Conservation (phyloP, 1,140 invertebrate species). For the Tetramorium alpestre region DNA sequence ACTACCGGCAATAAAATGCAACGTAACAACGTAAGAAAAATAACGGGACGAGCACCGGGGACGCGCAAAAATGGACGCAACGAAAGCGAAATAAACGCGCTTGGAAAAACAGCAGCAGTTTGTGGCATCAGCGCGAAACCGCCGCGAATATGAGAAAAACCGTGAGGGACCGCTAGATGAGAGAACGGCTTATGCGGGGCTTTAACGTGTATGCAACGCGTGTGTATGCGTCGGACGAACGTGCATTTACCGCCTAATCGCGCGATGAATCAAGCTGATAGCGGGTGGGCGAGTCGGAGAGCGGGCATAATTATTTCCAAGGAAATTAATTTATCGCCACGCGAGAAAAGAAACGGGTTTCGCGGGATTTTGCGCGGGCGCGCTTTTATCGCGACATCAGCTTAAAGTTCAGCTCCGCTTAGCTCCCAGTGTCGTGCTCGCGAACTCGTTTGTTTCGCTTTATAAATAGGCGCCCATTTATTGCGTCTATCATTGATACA, state of each 20-base stretch:
- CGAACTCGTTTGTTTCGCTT: conserved; percentile 41
- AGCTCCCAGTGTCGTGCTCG: not conserved
- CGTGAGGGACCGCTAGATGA: conserved; percentile 42
- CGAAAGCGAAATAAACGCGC: conserved; percentile 60
- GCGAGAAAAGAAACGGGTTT: conserved; percentile 42
- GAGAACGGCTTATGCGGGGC: conserved; percentile 28
- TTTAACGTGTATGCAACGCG: not conserved
- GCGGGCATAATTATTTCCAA: conserved; percentile 55
- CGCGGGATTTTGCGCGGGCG: conserved; percentile 4
- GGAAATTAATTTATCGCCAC: conserved; percentile 64
- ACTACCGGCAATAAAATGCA: conserved; percentile 34
- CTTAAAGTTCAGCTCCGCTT: conserved; percentile 14
- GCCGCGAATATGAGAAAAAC: conserved; percentile 53
- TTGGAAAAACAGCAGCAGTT: conserved; percentile 53
- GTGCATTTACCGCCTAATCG: conserved; percentile 46
- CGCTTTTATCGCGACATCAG: conserved; percentile 25
- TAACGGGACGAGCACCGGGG: conserved; percentile 41
- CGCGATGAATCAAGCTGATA: conserved; percentile 62
- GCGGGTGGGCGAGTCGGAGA: conserved; percentile 34
- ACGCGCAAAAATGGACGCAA: conserved; percentile 33
- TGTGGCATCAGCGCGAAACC: conserved; percentile 30
- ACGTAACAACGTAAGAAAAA: conserved; percentile 56
- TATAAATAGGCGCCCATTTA: conserved; percentile 78
- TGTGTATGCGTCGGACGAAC: conserved; percentile 24
- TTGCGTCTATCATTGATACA: conserved; percentile 78